A percentile compares a stretch with the other conserved stretches of the same genome.
Evolutionary conservation across 2,888 invertebrate species (phyloP).

Genomic region (Ceramica pisi): DNA sequence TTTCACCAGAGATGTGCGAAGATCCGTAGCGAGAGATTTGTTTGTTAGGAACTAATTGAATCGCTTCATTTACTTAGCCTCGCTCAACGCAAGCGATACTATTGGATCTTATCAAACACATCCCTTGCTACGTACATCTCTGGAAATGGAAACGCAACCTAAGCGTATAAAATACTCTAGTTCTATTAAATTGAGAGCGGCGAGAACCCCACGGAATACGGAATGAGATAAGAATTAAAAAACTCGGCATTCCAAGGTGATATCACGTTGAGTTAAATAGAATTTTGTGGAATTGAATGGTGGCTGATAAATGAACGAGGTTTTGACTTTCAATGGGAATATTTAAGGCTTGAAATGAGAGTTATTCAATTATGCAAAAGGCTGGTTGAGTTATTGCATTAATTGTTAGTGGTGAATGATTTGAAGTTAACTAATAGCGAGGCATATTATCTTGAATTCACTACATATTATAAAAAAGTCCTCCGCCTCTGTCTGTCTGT

Average conservation of each 20-base stretch:
- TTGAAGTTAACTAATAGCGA: neutral
- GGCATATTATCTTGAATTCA: no score
- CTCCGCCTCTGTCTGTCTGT: no score
- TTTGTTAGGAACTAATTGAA: no score
- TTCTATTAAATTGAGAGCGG: conserved; percentile 46
- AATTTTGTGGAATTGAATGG: conserved; percentile 28
- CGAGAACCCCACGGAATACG: conserved; percentile 38
- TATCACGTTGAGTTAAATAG: conserved; percentile 25
- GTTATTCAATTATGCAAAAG: conserved; percentile 18
- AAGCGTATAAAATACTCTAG: conserved; percentile 40
- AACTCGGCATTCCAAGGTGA: conserved; percentile 35
- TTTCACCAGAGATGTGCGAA: no score
- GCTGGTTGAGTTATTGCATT: neutral
- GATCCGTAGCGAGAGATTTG: no score
- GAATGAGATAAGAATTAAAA: conserved; percentile 51
- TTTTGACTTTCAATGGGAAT: conserved; percentile 33
- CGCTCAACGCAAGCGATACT: no score
- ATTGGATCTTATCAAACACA: no score
- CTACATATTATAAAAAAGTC: no score
- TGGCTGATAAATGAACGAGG: conserved; percentile 29
- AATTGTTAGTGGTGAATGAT: conserved; percentile 7
- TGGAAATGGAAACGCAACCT: neutral
- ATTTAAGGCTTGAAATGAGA: conserved; percentile 24
- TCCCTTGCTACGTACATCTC: neutral
- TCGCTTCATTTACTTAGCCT: no score